Evolutionary conservation across 2,113 vertebrate species (phyloP).

Genomic region (Hiodon tergisus): DNA sequence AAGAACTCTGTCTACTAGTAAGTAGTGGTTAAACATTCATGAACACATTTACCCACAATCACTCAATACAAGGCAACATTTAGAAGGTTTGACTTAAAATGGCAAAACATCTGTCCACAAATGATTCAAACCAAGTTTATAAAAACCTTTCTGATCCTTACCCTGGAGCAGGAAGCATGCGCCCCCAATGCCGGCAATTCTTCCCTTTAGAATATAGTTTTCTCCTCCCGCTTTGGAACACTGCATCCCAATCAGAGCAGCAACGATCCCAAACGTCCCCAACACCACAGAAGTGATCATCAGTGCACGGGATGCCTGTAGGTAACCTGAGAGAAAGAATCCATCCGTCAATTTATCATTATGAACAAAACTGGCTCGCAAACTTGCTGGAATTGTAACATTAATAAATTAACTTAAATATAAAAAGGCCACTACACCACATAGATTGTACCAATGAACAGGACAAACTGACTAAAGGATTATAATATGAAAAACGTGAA

Average conservation of each 20-base stretch:
- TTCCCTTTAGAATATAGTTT: constrained; percentile 64
- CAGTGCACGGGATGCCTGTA: constrained; percentile 80
- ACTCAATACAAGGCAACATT: no score
- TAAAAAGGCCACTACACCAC: no score
- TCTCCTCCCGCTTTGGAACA: constrained; percentile 67
- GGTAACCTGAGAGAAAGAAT: constrained; percentile 59
- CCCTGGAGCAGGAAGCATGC: constrained; percentile 71
- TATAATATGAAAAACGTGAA: no score
- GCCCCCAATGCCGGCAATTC: constrained; percentile 61
- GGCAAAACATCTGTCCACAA: no score
- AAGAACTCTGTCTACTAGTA: not conserved
- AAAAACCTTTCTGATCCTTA: constrained; percentile 37
- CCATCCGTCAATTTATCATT: not conserved
- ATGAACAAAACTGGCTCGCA: not conserved
- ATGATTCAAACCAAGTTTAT: not conserved
- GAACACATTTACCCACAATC: not conserved
- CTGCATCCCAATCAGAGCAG: constrained; percentile 66
- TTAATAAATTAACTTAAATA: no score
- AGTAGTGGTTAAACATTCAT: not conserved
- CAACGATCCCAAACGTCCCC: constrained; percentile 66
- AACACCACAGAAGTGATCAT: constrained; percentile 70
- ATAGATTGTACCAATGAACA: no score
- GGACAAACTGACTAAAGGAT: no score
- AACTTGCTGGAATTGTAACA: no score
- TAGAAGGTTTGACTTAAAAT: no score